These are phyloP conservation scores for Daphoenositta chrysoptera DNA, from an alignment of 2,113 vertebrate species.

Conservation along the genomic window DNA sequence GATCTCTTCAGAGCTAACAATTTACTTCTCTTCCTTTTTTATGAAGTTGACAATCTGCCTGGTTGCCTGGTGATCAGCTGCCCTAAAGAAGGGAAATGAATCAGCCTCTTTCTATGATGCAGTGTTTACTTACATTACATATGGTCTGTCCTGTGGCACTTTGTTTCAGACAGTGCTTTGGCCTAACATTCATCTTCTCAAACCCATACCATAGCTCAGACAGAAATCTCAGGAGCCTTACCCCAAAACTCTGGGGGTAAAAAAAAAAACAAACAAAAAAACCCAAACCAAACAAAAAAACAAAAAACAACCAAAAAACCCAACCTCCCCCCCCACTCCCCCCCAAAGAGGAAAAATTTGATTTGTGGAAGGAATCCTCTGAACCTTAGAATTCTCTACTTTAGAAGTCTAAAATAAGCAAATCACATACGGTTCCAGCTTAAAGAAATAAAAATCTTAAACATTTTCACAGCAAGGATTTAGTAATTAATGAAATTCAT, in stretches of 20 bases:
- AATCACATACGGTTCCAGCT: background rate
- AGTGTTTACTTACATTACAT: background rate
- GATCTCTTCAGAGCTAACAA: background rate
- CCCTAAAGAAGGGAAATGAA: background rate
- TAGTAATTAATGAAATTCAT: background rate
- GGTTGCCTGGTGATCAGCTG: background rate
- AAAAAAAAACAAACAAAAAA: background rate
- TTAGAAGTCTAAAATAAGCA: background rate
- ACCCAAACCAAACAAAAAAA: background rate
- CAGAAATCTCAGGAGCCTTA: background rate
- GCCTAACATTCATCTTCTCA: background rate
- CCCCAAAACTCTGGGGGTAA: background rate
- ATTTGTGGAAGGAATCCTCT: background rate
- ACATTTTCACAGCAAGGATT: background rate
- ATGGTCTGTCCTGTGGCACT: background rate
- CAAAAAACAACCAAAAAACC: background rate
- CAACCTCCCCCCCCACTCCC: no score
- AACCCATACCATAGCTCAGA: background rate
- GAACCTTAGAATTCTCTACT: background rate
- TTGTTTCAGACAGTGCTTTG: background rate
- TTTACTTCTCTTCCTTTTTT: conserved; percentile 16
- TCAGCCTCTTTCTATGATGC: background rate
- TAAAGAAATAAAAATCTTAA: background rate
- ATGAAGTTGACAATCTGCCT: background rate
- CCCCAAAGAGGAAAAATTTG: background rate